Percentiles rank a stretch among this genome's conserved stretches.
Conservation (phyloP, 2,888 invertebrate species). For the Ophonus ardosiacus region DNA sequence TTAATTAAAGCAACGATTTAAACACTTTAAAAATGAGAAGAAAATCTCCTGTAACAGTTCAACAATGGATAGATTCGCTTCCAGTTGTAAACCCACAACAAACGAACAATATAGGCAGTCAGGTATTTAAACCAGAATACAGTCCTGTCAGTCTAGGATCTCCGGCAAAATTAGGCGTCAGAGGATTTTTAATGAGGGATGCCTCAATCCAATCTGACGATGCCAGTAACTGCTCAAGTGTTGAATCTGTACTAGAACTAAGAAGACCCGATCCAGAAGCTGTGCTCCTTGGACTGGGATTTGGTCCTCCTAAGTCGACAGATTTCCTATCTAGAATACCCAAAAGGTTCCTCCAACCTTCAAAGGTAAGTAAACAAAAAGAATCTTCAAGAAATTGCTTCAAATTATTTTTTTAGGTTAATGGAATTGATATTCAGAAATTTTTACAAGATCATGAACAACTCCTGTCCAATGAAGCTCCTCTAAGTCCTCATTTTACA, state of each 20-base stretch:
- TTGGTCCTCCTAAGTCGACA: conserved; percentile 84
- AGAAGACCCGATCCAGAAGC: conserved; percentile 94
- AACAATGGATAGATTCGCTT: conserved; percentile 87
- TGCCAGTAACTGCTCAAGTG: conserved; percentile 84
- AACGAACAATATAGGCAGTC: conserved; percentile 64
- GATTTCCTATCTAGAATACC: conserved; percentile 89
- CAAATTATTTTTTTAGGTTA: conserved; percentile 47
- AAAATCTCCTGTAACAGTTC: conserved; percentile 82
- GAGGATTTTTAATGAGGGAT: conserved; percentile 71
- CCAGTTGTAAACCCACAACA: conserved; percentile 74
- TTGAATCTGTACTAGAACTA: conserved; percentile 89
- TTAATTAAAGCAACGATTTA: neutral
- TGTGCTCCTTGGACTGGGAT: conserved; percentile 88
- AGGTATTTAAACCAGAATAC: conserved; percentile 65
- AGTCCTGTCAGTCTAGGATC: conserved; percentile 65
- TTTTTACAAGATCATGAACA: conserved; percentile 74
- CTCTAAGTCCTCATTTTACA: conserved; percentile 49
- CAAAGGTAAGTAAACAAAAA: conserved; percentile 78
- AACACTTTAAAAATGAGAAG: conserved; percentile 70
- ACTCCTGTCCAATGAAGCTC: conserved; percentile 52
- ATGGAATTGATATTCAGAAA: conserved; percentile 72
- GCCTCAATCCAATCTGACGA: conserved; percentile 75
- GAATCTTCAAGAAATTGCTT: neutral
- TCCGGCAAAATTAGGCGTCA: conserved; percentile 63
- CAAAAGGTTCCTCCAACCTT: conserved; percentile 88